These are phyloP conservation scores for Rapana venosa DNA, from an alignment of 2,888 invertebrate genomes.

Conservation along the genomic window DNA sequence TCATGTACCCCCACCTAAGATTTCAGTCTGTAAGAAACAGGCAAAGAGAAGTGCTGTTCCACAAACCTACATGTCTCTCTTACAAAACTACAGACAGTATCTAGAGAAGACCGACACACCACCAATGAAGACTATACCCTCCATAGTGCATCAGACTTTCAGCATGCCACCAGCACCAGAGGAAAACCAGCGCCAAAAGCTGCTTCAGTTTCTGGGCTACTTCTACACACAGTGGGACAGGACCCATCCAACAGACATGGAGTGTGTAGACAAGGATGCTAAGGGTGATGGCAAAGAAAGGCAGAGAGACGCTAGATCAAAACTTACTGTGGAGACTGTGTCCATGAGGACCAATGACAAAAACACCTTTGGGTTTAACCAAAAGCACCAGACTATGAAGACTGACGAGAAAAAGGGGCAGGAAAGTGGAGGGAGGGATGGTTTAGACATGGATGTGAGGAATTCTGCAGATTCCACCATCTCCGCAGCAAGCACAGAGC, in stretches of 20 bases:
- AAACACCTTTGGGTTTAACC: too few species aligned
- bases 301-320: not conserved
- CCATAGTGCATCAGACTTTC: constrained; percentile 29
- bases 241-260: not conserved
- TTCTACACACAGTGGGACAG: not conserved
- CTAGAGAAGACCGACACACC: not conserved
- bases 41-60: not conserved
- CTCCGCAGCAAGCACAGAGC: not conserved
- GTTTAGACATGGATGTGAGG: not conserved
- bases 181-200: not conserved
- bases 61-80: constrained; percentile 29
- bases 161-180: not conserved
- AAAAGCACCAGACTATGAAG: too few species aligned
- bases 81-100: constrained; percentile 39
- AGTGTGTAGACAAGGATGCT: not conserved
- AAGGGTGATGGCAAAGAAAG: not conserved
- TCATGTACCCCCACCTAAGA: not conserved
- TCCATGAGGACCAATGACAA: not conserved
- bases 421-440: too few species aligned
- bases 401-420: too few species aligned
- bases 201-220: not conserved
- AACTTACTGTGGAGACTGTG: not conserved
- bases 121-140: not conserved
- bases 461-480: not conserved
- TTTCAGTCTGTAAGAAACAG: not conserved